Conservation (phyloP, 2,888 invertebrate genomes). For the Omphaloscelis lunosa region DNA sequence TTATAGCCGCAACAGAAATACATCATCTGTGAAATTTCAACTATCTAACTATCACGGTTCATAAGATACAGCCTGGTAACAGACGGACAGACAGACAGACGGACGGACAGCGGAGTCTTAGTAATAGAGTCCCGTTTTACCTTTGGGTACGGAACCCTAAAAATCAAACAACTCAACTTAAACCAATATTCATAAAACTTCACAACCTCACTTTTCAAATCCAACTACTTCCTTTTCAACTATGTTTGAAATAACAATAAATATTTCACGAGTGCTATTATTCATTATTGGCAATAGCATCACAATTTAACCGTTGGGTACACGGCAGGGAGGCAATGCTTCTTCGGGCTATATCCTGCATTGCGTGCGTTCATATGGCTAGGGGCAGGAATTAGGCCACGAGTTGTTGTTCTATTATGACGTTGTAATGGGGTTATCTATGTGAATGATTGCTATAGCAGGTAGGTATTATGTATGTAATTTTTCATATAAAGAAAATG, state of each 20-base stretch:
- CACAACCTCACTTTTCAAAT: conserved; percentile 36
- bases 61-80: too few relatives aligned
- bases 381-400: conserved; percentile 54
- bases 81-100: too few relatives aligned
- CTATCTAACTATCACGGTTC: too few relatives aligned
- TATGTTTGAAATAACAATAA: conserved; percentile 29
- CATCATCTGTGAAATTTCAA: too few relatives aligned
- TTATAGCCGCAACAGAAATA: too few relatives aligned
- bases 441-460: conserved; percentile 1
- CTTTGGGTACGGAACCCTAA: too few relatives aligned
- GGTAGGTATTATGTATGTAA: background rate
- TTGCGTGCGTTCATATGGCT: conserved; percentile 75
- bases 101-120: too few relatives aligned
- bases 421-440: conserved; percentile 36
- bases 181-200: conserved; percentile 37
- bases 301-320: conserved; percentile 24
- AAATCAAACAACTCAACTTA: conserved; percentile 20
- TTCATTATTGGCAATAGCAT: conserved; percentile 50
- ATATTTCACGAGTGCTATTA: conserved; percentile 43
- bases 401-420: conserved; percentile 18
- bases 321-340: conserved; percentile 56
- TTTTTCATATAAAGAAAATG: too few relatives aligned
- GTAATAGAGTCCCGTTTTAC: too few relatives aligned
- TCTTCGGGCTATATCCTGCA: conserved; percentile 51
- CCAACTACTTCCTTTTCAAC: conserved; percentile 27